A percentile compares a stretch with the other conserved stretches of the same genome.
Evolutionary conservation across 1,140 invertebrate genomes (phyloP).

Genomic region (Zaprionus ornatus): DNA sequence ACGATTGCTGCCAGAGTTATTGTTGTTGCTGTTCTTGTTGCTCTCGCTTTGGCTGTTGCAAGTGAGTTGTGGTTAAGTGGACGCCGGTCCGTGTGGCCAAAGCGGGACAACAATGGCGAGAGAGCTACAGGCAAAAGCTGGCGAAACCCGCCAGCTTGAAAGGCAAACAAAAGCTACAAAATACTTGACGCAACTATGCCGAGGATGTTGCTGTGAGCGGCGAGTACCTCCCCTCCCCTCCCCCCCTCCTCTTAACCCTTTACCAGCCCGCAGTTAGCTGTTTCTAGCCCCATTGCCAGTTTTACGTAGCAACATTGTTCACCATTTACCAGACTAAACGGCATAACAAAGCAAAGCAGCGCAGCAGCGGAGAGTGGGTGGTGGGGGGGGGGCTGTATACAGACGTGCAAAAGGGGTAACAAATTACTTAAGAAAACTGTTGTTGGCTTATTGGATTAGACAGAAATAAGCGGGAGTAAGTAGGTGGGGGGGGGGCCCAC

Average conservation of each 20-base stretch:
- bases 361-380: not conserved
- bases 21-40: not conserved
- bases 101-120: slow-evolving; percentile 12
- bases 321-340: slow-evolving; percentile 77
- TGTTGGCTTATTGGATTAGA: slow-evolving; percentile 80
- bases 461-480: slow-evolving; percentile 8
- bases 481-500: slow-evolving; percentile 14
- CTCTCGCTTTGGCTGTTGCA: slow-evolving; percentile 13
- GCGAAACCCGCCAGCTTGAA: slow-evolving; percentile 43
- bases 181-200: slow-evolving; percentile 78
- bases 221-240: not conserved
- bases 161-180: slow-evolving; percentile 75
- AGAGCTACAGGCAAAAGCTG: slow-evolving; percentile 49
- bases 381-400: not conserved
- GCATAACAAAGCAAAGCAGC: slow-evolving; percentile 64
- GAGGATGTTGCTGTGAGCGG: slow-evolving; percentile 32
- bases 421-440: slow-evolving; percentile 82
- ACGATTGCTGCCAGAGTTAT: not conserved
- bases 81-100: slow-evolving; percentile 1
- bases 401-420: slow-evolving; percentile 52
- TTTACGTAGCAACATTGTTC: slow-evolving; percentile 61
- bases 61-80: slow-evolving; percentile 46
- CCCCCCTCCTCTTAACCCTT: not conserved
- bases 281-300: slow-evolving; percentile 18
- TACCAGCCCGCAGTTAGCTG: not conserved